Evolutionary conservation across 2,888 invertebrate species (phyloP).

Genomic region (Trissoscelio sp.): DNA sequence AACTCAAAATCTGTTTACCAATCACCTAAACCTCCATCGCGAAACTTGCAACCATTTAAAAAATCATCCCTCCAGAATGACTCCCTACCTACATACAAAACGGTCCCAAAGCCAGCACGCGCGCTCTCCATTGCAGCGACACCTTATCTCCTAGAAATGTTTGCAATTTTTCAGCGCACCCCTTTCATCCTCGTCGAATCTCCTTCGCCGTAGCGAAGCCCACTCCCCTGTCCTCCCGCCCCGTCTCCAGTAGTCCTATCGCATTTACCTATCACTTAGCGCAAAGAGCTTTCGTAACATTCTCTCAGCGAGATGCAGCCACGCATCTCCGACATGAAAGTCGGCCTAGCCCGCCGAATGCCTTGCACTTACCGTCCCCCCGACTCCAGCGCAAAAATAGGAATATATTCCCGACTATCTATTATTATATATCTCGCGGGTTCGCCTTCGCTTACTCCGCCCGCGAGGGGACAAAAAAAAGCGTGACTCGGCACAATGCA

Average conservation of each 20-base stretch:
- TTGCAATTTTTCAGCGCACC: conserved; percentile 51
- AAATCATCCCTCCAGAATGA: conserved; percentile 7
- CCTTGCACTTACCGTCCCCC: conserved; percentile 26
- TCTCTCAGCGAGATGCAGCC: conserved; percentile 27
- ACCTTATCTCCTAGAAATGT: conserved; percentile 12
- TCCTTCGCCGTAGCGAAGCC: neutral
- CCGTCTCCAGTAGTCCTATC: conserved; percentile 53
- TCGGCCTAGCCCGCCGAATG: conserved; percentile 22
- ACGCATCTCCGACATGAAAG: conserved; percentile 45
- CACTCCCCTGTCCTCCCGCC: conserved; percentile 29
- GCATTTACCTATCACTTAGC: conserved; percentile 61
- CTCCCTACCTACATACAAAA: no score
- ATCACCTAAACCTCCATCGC: no score
- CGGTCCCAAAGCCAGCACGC: neutral
- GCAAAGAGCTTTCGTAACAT: conserved; percentile 52
- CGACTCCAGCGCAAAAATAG: conserved; percentile 25
- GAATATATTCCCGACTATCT: conserved; percentile 37
- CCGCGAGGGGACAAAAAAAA: conserved; percentile 74
- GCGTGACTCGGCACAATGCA: conserved; percentile 79
- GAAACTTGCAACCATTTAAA: no score
- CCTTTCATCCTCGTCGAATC: conserved; percentile 49
- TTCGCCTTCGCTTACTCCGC: conserved; percentile 74
- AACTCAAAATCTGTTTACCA: no score
- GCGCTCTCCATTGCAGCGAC: neutral
- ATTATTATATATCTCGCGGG: conserved; percentile 42